Evolutionary conservation across 2,797 vertebrate genomes (phyloP).

Genomic region (Graptemys geographica): DNA sequence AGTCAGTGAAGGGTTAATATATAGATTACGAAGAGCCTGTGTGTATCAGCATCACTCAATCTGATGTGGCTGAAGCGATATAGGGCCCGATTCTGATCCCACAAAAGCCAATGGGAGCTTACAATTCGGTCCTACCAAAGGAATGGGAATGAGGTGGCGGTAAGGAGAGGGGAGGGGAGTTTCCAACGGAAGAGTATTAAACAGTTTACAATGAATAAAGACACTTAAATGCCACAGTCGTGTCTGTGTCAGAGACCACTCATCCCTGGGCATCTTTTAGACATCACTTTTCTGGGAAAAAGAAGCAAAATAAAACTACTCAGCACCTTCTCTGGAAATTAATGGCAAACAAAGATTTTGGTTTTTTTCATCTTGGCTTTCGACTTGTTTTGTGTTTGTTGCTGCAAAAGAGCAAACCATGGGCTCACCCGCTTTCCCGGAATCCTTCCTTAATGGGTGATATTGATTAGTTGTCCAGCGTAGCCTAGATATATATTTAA

Average conservation of each 20-base stretch:
- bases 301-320: background rate
- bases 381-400: background rate
- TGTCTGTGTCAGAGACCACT: background rate
- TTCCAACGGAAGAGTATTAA: background rate
- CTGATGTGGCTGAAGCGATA: background rate
- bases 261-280: background rate
- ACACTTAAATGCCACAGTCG: fast-evolving
- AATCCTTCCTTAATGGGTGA: slow-evolving; percentile 27
- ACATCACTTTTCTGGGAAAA: background rate
- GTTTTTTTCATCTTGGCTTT: background rate
- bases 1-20: background rate
- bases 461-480: slow-evolving; percentile 54
- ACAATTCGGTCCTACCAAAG: background rate
- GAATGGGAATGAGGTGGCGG: too few species aligned
- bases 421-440: background rate
- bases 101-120: background rate
- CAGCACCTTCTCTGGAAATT: background rate
- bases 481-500: background rate
- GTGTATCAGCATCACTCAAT: background rate
- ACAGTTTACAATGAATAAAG: background rate
- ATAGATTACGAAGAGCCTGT: background rate
- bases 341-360: background rate
- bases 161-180: background rate
- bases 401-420: background rate
- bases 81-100: background rate